Percentiles rank a stretch among this genome's conserved stretches.
phyloP scores from a whole-genome alignment of 2,113 vertebrate genomes.

The Alexandromys fortis region DNA sequence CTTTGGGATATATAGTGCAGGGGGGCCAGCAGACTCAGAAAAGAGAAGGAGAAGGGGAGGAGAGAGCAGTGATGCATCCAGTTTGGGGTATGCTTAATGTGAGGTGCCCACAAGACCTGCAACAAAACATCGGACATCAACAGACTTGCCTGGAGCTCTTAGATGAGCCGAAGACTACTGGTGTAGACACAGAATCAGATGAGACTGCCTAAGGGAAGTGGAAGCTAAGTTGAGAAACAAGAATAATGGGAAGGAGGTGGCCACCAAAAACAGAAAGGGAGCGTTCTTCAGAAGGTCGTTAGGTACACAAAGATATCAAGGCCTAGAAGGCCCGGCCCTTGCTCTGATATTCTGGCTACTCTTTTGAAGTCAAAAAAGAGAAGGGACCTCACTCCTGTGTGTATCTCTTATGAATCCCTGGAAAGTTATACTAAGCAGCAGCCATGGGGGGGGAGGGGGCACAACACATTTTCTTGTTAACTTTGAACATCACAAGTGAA shows the following conservation, averaged over 20 bases:
- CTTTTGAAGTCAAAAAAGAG: not conserved
- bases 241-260: not conserved
- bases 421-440: constrained; percentile 36
- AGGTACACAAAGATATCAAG: not conserved
- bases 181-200: too few relatives aligned
- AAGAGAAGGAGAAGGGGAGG: not conserved
- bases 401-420: not conserved
- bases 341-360: not conserved
- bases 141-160: not conserved
- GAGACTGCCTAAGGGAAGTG: not conserved
- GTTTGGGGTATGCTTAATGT: not conserved
- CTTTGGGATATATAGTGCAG: not conserved
- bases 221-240: not conserved
- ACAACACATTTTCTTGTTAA: constrained; percentile 41
- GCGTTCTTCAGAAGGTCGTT: not conserved
- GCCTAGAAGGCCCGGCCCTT: not conserved
- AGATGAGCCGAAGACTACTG: not conserved
- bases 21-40: not conserved
- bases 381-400: not conserved
- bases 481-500: constrained; percentile 73
- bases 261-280: not conserved
- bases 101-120: not conserved
- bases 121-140: not conserved
- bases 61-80: not conserved
- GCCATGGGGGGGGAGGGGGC: not conserved